Percentiles rank a stretch among this genome's conserved stretches.
These are phyloP conservation scores for Serilophus lunatus DNA, from an alignment of 2,113 vertebrate genomes.

Conservation along the genomic window DNA sequence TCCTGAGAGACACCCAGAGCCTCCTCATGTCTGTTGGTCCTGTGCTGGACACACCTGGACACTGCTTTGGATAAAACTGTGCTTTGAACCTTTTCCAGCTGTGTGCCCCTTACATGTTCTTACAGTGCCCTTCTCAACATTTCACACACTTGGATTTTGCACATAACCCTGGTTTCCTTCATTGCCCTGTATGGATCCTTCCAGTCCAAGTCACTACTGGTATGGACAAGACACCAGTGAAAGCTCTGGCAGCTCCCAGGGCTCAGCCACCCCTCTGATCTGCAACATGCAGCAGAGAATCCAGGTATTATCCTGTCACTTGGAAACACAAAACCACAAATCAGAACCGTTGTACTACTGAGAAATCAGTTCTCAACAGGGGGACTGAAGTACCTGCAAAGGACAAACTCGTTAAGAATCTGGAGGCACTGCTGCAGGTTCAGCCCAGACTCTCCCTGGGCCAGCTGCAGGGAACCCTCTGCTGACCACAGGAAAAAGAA, in stretches of 20 bases:
- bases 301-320: neutral
- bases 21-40: neutral
- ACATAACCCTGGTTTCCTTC: neutral
- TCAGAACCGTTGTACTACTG: neutral
- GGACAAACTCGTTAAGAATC: neutral
- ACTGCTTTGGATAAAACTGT: neutral
- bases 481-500: neutral
- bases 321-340: neutral
- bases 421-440: neutral
- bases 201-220: neutral
- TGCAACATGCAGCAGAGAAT: neutral
- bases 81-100: neutral
- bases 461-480: neutral
- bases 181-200: neutral
- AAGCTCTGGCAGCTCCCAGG: neutral
- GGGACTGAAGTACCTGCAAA: neutral
- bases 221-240: neutral
- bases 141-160: neutral
- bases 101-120: neutral
- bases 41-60: neutral
- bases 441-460: fast-evolving
- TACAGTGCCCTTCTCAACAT: neutral
- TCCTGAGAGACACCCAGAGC: neutral
- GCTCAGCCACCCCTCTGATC: neutral
- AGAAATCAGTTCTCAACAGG: neutral